phyloP scores from a whole-genome alignment of 2,113 vertebrate genomes.

The Embiotoca jacksoni region DNA sequence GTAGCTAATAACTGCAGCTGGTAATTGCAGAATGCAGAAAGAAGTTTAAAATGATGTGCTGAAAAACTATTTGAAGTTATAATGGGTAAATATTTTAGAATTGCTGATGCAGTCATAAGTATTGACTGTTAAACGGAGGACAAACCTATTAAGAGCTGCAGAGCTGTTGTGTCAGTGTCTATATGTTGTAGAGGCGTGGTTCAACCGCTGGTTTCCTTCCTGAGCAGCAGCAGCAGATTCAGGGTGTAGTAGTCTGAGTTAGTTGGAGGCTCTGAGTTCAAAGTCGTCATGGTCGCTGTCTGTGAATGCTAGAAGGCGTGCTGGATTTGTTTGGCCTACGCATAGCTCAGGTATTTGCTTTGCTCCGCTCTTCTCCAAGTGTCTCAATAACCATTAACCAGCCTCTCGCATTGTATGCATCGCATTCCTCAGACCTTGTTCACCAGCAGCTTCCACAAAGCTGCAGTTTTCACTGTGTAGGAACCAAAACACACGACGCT shows the following conservation, averaged over 20 bases:
- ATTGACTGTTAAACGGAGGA: not conserved
- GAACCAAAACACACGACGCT: constrained; percentile 64
- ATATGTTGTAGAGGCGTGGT: constrained; percentile 2
- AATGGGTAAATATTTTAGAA: too few relatives aligned
- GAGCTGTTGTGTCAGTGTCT: not conserved
- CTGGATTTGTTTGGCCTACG: constrained; percentile 59
- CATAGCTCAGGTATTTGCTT: constrained; percentile 73
- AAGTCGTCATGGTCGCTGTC: constrained; percentile 34
- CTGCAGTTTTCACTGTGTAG: constrained; percentile 50
- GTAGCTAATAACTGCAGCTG: too few relatives aligned
- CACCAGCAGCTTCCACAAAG: constrained; percentile 62
- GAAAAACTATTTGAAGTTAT: too few relatives aligned
- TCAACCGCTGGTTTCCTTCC: not conserved
- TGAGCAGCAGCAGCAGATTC: not conserved
- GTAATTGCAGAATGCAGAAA: too few relatives aligned
- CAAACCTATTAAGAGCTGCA: not conserved
- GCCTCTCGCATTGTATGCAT: constrained; percentile 52
- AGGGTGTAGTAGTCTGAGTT: not conserved
- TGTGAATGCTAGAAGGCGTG: constrained; percentile 36
- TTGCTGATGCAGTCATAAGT: not conserved
- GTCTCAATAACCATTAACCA: constrained; percentile 81
- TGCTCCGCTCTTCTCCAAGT: constrained; percentile 54
- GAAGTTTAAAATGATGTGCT: too few relatives aligned
- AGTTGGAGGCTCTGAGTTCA: constrained; percentile 37
- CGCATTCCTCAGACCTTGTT: constrained; percentile 78